A percentile compares a stretch with the other conserved stretches of the same genome.
phyloP scores from a whole-genome alignment of 2,888 invertebrate species.

The Tipula vernalis region DNA sequence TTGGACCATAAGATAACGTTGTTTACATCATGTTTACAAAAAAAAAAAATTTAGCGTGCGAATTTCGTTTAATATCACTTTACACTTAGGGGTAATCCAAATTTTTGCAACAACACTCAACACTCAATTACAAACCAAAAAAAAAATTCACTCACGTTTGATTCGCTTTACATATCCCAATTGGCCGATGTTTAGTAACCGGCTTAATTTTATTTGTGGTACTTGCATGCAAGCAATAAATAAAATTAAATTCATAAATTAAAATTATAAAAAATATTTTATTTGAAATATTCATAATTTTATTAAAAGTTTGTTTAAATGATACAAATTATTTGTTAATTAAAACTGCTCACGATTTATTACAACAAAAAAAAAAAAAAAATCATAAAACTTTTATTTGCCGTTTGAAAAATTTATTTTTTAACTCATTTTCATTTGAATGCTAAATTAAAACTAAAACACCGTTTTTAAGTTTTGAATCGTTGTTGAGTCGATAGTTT shows the following conservation, averaged over 20 bases:
- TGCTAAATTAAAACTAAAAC: not conserved
- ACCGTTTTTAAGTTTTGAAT: not conserved
- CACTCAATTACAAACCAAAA: not conserved
- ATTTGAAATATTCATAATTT: not conserved
- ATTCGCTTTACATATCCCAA: not conserved
- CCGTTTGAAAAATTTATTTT: not conserved
- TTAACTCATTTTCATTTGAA: not conserved
- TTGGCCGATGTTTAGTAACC: not conserved
- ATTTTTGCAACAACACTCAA: not conserved
- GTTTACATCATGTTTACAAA: no score
- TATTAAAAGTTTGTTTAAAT: not conserved
- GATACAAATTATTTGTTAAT: not conserved
- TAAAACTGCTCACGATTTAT: not conserved
- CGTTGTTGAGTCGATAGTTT: not conserved
- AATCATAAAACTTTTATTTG: no score
- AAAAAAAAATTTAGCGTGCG: no score
- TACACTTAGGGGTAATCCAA: not conserved
- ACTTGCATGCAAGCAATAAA: not conserved
- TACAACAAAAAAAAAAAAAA: not conserved
- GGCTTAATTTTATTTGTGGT: not conserved
- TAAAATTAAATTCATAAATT: not conserved
- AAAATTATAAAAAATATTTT: not conserved
- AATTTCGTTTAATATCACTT: not conserved
- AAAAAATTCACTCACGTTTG: not conserved
- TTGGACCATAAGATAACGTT: no score